A percentile compares a stretch with the other conserved stretches of the same genome.
phyloP scores from a whole-genome alignment of 2,888 invertebrate genomes.

The Lingula anatina region DNA sequence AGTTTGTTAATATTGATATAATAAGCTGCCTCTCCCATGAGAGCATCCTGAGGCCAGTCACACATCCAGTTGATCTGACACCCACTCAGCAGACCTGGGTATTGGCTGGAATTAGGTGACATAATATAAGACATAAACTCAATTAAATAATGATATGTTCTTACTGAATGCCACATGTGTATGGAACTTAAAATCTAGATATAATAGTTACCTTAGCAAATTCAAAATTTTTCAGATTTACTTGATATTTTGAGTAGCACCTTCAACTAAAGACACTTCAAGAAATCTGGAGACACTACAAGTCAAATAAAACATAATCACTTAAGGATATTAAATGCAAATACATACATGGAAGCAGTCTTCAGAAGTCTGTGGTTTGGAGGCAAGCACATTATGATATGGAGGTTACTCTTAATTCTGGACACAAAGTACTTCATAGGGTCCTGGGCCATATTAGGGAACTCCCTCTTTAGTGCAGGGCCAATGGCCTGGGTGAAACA shows the following conservation, averaged over 20 bases:
- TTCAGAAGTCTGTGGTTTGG: conserved; percentile 40
- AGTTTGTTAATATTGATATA: conserved; percentile 40
- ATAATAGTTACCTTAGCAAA: neutral
- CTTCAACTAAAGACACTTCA: neutral
- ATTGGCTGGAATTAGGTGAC: conserved; percentile 44
- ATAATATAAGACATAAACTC: conserved; percentile 3
- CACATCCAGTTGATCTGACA: conserved; percentile 50
- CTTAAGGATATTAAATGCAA: no score
- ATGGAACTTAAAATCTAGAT: neutral
- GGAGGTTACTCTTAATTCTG: conserved; percentile 48
- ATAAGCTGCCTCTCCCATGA: conserved; percentile 45
- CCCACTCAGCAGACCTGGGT: conserved; percentile 47
- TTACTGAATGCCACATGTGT: neutral
- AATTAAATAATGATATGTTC: neutral
- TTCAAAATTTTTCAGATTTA: no score
- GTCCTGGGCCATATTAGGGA: conserved; percentile 40
- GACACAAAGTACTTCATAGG: conserved; percentile 50
- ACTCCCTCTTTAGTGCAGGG: conserved; percentile 39
- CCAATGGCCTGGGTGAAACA: conserved; percentile 20
- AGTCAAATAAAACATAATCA: no score
- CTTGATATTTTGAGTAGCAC: neutral
- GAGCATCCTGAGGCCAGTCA: conserved; percentile 48
- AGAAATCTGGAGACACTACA: no score
- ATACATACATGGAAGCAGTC: conserved; percentile 29
- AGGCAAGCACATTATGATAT: conserved; percentile 47